Conservation (phyloP, 2,797 vertebrate species). For the Acrossocheilus wenchowensis region DNA sequence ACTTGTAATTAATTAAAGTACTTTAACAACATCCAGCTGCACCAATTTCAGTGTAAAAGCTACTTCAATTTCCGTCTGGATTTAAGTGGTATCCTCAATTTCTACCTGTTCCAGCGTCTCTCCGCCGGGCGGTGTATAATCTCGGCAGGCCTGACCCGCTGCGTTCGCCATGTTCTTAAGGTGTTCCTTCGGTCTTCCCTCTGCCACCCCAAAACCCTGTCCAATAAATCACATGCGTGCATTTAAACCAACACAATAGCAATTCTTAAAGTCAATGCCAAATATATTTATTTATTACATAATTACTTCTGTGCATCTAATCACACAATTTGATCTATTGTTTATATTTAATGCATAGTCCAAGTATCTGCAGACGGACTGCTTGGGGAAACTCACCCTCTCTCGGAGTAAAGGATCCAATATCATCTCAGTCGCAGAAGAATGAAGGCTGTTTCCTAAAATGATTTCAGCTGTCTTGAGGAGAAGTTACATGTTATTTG, state of each 20-base stretch:
- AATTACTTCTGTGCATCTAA: neutral
- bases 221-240: neutral
- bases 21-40: neutral
- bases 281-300: neutral
- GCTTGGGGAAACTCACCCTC: slow-evolving; percentile 66
- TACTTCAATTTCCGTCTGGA: neutral
- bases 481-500: neutral
- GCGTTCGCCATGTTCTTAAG: slow-evolving; percentile 92
- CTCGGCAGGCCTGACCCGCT: slow-evolving; percentile 84
- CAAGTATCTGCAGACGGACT: neutral
- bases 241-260: neutral
- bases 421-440: slow-evolving; percentile 68
- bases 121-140: slow-evolving; percentile 90
- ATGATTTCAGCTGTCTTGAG: slow-evolving; percentile 79
- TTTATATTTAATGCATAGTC: neutral
- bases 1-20: neutral
- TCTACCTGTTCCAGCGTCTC: slow-evolving; percentile 91
- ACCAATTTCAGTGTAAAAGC: neutral
- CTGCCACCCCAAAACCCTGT: slow-evolving; percentile 89
- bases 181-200: slow-evolving; percentile 85
- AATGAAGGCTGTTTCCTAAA: slow-evolving; percentile 73
- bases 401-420: slow-evolving; percentile 80
- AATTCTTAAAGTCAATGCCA: neutral
- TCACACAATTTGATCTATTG: neutral
- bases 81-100: neutral